These are phyloP conservation scores for Arctopsyche grandis DNA, from an alignment of 1,140 invertebrate genomes.

Conservation along the genomic window DNA sequence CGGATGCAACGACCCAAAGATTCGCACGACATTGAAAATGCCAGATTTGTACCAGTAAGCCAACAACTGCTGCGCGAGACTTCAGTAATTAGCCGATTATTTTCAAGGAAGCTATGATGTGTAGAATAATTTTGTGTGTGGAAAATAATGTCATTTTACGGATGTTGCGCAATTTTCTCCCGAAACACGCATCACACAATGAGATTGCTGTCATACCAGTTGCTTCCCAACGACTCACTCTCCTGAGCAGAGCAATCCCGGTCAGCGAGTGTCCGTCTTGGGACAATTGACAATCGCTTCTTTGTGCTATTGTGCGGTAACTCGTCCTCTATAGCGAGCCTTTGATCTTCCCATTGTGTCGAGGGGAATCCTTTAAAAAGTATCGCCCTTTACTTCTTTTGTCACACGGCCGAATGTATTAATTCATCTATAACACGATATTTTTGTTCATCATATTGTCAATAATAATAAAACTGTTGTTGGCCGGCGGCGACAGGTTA, in stretches of 20 bases:
- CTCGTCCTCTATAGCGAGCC: slow-evolving; percentile 34
- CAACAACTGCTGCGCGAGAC: no score
- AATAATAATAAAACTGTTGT: slow-evolving; percentile 18
- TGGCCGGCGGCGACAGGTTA: slow-evolving; percentile 36
- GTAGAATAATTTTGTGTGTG: no score
- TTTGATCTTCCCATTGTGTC: slow-evolving; percentile 37
- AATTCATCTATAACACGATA: slow-evolving; percentile 37
- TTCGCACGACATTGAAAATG: no score
- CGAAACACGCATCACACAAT: neutral
- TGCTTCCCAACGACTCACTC: slow-evolving; percentile 15
- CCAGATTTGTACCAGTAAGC: no score
- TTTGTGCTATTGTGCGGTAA: slow-evolving; percentile 44
- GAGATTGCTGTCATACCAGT: slow-evolving; percentile 6
- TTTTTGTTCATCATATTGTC: neutral
- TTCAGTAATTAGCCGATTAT: no score
- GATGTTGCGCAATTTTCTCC: neutral
- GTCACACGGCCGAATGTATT: slow-evolving; percentile 14
- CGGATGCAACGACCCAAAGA: neutral
- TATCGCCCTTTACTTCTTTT: neutral
- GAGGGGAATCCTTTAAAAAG: neutral
- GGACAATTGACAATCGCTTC: slow-evolving; percentile 39
- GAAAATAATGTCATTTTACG: no score
- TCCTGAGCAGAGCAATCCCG: no score
- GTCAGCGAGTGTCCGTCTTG: neutral
- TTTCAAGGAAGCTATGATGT: no score